Evolutionary conservation across 2,888 invertebrate genomes (phyloP), one percentile per base, ranked within the genome.

Genomic region (Apotomis betuletana): DNA sequence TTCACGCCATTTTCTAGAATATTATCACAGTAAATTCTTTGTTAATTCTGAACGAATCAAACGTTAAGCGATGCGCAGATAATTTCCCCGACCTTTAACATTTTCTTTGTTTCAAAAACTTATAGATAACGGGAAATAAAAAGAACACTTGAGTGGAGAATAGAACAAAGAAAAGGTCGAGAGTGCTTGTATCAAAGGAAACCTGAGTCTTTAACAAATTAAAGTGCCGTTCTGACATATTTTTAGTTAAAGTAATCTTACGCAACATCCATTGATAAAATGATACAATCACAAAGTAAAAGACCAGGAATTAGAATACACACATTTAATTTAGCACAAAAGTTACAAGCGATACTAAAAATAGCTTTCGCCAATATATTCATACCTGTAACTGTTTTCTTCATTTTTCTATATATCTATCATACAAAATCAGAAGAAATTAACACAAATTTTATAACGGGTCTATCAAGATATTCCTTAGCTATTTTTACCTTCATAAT

Each of bases 21-120:
- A 67, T 57, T 46, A 58, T 46, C 5, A 36, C 13, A 8, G 36
- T 15, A 58, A 67, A 67, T 46, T 38, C 67, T 67, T 58, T 67
- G 10, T 65, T 65, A 49, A 44, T 67, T 38, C 46, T 58, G 51
- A 61, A 61, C 13, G 4, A 58, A 62, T 58, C 44, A 41, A 67
- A 57, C n/a, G 57, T 49, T 10, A 61, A 12, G 41, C 51, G 10
- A 60, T 52, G 27, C 64, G n/a, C 38, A 54, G 15, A 51, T 52
- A 57, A 59, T 59, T 13, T 6, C 13, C 44, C 52, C 38, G 58
- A 63, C 63, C 63, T 72, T 72, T 59, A 13, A 67, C 46, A 44
- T 63, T 63, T 63, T 63, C 58, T 52, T 67, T 67, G 67, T 62
- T 67, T 62, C 9, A 52, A 15, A 49, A 10, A 57, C 41, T 36